Percentiles rank a stretch among this genome's conserved stretches.
These are phyloP conservation scores for Calidris pygmaea DNA, from an alignment of 2,113 vertebrate genomes.

Conservation along the genomic window DNA sequence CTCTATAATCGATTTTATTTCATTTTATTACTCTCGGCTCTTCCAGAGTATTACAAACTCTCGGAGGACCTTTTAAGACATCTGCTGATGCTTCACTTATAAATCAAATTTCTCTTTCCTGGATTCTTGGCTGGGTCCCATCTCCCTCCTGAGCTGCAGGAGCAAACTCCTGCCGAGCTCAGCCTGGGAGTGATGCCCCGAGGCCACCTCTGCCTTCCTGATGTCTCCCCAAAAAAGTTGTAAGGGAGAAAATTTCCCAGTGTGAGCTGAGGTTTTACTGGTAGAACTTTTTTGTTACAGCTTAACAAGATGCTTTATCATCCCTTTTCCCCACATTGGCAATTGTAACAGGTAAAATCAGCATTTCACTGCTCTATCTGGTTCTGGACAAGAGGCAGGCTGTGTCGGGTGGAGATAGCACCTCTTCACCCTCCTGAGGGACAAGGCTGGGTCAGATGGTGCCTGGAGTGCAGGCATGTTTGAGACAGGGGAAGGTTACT, in stretches of 20 bases:
- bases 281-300: neutral
- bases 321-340: neutral
- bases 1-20: conserved; percentile 11
- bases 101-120: conserved; percentile 39
- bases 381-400: neutral
- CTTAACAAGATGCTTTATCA: neutral
- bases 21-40: conserved; percentile 51
- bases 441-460: neutral
- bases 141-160: neutral
- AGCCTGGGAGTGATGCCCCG: neutral
- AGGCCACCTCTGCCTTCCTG: accelerated
- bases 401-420: neutral
- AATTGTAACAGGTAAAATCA: neutral
- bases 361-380: neutral
- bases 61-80: conserved; percentile 37
- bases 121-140: neutral
- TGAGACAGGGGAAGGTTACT: neutral
- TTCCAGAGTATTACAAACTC: conserved; percentile 25
- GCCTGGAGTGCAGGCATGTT: neutral
- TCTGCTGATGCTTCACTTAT: conserved; percentile 36
- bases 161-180: neutral
- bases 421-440: neutral
- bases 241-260: neutral
- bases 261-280: neutral
- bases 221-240: accelerated